Conservation (phyloP, 2,888 invertebrate species). For the Cephus pulcher region DNA sequence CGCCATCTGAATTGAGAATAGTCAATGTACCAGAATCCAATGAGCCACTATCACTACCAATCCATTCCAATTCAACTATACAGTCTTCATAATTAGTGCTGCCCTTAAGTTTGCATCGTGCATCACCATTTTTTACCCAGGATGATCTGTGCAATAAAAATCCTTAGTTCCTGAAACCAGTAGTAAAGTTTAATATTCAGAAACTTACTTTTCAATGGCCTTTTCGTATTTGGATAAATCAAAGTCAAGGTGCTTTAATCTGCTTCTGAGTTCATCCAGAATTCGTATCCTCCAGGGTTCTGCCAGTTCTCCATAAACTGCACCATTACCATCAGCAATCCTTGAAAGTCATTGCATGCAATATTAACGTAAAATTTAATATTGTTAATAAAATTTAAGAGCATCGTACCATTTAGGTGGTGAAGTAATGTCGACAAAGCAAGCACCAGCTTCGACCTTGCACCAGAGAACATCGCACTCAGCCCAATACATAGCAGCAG, state of each 20-base stretch:
- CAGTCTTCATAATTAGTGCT: constrained; percentile 77
- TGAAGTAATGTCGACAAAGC: constrained; percentile 78
- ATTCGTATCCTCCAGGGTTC: constrained; percentile 83
- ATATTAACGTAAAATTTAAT: constrained; percentile 9
- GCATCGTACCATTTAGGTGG: constrained; percentile 79
- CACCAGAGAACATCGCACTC: constrained; percentile 86
- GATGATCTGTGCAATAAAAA: constrained; percentile 69
- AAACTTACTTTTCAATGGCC: constrained; percentile 77
- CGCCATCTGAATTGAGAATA: constrained; percentile 82
- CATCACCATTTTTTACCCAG: constrained; percentile 87
- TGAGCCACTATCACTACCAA: constrained; percentile 72
- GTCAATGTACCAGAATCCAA: constrained; percentile 81
- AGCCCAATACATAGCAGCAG: constrained; percentile 80
- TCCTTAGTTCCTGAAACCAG: background rate
- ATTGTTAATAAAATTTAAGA: background rate
- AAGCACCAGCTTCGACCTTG: constrained; percentile 85
- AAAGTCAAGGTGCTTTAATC: constrained; percentile 68
- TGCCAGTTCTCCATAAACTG: constrained; percentile 73
- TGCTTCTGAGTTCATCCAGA: constrained; percentile 74
- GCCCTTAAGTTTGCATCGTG: constrained; percentile 71
- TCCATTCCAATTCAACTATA: constrained; percentile 85
- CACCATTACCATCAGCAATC: constrained; percentile 71
- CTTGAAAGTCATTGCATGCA: constrained; percentile 28
- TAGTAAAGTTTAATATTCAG: constrained; percentile 8
- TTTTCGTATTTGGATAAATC: constrained; percentile 76